Base-by-base conservation (phyloP, 1,140 invertebrate species). In the Antheraea mylitta region DNA sequence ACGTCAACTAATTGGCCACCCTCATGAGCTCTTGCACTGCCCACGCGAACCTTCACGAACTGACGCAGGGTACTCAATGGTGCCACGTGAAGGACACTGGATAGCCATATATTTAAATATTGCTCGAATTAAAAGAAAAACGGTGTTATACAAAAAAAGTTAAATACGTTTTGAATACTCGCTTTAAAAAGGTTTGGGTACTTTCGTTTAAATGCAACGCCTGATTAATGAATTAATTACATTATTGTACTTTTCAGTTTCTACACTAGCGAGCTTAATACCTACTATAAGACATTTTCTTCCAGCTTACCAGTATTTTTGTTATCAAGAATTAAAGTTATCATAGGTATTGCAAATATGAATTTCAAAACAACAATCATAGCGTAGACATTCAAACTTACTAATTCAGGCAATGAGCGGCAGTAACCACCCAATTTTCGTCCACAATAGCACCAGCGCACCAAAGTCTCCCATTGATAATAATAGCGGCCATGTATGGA, bases 361-460 rank as follows among this genome's bases (percentile, higher is more conserved):
- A n/a, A n/a, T n/a, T n/a, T n/a, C n/a, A n/a, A n/a, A 30, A 30
- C 1, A 30, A 4, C 4, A 30, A 30, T 30, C 22, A 30, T 30
- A 30, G 22, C 22, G 22, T 30, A 30, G 22, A 30, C 4, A 2
- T 30, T 30, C n/a, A 42, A 36, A 78, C 86, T 85, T 75, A 92
- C 85, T 86, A 88, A 72, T 90, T 87, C 19, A 94, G 90, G 72
- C 94, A 95, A 84, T 95, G 94, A 0, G 94, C 94, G 9, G 94
- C 94, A 0, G 94, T 95, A 0, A 95, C 68, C 6, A 95, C 83
- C 94, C 94, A 95, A 58, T 92, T 89, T n/a, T 92, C 89, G 71
- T 94, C 93, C 16, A 95, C 86, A 30, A 95, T 89, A 3, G 93
- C 90, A 0, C 93, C 94, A 0, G 94, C 94, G 76, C 94, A 95